Base-by-base conservation (phyloP, 2,888 invertebrate genomes). In the Metallyticus violacea region DNA sequence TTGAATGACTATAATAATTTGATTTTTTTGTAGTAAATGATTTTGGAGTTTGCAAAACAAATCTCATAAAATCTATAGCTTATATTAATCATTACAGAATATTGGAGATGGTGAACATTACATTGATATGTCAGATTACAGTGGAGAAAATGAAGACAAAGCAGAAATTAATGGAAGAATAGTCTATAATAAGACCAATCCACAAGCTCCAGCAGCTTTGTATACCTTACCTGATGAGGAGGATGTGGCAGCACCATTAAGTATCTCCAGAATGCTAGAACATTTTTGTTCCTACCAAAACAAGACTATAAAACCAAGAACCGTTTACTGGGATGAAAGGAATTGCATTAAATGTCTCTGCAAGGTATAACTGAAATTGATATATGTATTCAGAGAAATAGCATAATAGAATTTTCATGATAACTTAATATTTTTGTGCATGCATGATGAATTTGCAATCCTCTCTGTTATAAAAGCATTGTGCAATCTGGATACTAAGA, bases 281-380 rank as follows among this genome's bases (percentile, higher is more conserved):
- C 5, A n/a, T 4, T 7, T 30, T 30, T 81, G 81, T n/a, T 25
- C 6, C 7, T 30, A 81, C 26, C 22, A 30, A 22, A 30, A 81
- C 2, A 25, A 40, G 22, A 25, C 0, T 6, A 81, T 81, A 6
- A 28, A 83, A 4, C 85, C 88, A 3, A 27, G 86, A 15, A 80
- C 79, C 5, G 27, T 76, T 40, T 88, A 79, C 28, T 77, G 86
- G 29, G 88, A 87, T 83, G 87, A 85, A n/a, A 86, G 76, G 30
- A 88, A 88, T 30, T 88, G 88, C 81, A 88, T 87, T 26, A 81
- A 85, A 30, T 88, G 88, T 79, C n/a, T 85, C 2, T 88, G 88
- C 40, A 86, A 88, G 85, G 88, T 86, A 85, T 15, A 22, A 62
- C n/a, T 15, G 2, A 62, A 62, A n/a, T n/a, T n/a, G n/a, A n/a